A percentile compares a stretch with the other conserved stretches of the same genome.
phyloP scores from a whole-genome alignment of 2,888 invertebrate genomes.

The Drosophila niveifrons region DNA sequence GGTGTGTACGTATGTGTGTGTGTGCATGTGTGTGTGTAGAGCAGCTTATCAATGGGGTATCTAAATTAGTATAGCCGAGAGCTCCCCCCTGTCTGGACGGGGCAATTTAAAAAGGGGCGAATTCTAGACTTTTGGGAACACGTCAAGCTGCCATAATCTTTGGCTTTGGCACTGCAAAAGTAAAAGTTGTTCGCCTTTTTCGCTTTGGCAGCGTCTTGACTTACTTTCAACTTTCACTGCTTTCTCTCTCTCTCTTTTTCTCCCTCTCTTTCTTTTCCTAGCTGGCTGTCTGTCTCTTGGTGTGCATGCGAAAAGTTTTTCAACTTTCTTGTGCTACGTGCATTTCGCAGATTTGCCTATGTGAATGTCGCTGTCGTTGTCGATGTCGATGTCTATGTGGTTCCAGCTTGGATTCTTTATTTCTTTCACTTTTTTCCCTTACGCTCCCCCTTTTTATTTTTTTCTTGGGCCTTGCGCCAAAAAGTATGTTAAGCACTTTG shows the following conservation, averaged over 20 bases:
- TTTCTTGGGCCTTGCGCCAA: slow-evolving; percentile 54
- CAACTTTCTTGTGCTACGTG: slow-evolving; percentile 71
- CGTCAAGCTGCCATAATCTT: slow-evolving; percentile 59
- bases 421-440: not conserved
- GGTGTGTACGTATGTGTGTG: not conserved
- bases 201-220: slow-evolving; percentile 63
- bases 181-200: slow-evolving; percentile 62
- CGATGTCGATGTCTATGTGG: slow-evolving; percentile 24
- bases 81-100: slow-evolving; percentile 3
- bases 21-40: slow-evolving; percentile 4
- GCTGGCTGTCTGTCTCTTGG: slow-evolving; percentile 7
- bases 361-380: slow-evolving; percentile 47
- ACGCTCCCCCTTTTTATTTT: slow-evolving; percentile 5
- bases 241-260: not conserved
- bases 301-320: slow-evolving; percentile 53
- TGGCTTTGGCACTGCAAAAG: slow-evolving; percentile 58
- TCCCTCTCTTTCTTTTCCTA: not conserved
- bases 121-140: slow-evolving; percentile 22
- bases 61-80: slow-evolving; percentile 43
- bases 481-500: slow-evolving; percentile 80
- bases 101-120: slow-evolving; percentile 35
- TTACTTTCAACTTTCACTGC: slow-evolving; percentile 72
- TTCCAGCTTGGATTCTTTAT: slow-evolving; percentile 1
- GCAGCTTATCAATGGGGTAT: slow-evolving; percentile 30
- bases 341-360: slow-evolving; percentile 66